Conservation (phyloP, 2,888 invertebrate species). For the Bombylius major region DNA sequence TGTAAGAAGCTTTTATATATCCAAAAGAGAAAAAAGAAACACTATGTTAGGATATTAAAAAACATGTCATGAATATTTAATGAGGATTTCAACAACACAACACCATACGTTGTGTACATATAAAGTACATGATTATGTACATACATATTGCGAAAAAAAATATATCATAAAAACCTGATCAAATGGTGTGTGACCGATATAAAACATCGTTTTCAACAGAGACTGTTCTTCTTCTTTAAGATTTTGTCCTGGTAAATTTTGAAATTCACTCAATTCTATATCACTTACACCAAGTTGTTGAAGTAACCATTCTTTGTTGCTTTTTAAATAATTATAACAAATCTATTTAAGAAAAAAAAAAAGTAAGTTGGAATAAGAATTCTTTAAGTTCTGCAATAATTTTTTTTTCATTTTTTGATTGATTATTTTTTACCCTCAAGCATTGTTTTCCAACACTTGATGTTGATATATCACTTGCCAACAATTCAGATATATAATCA, state of each 20-base stretch:
- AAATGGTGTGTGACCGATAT: constrained; percentile 59
- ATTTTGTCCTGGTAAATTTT: constrained; percentile 33
- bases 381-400: background rate
- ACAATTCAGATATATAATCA: constrained; percentile 39
- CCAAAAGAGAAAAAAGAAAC: background rate
- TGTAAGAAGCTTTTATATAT: constrained; percentile 29
- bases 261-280: constrained; percentile 26
- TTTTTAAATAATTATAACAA: constrained; percentile 54
- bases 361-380: too few species aligned
- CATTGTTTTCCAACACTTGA: constrained; percentile 45
- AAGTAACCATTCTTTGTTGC: constrained; percentile 55
- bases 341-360: constrained; percentile 37
- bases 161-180: constrained; percentile 48
- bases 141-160: too few species aligned
- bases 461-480: constrained; percentile 52
- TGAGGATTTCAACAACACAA: background rate
- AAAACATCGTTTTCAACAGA: constrained; percentile 65
- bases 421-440: constrained; percentile 32
- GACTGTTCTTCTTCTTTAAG: constrained; percentile 36
- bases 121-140: background rate
- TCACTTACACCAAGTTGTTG: constrained; percentile 42
- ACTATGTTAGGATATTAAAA: too few species aligned
- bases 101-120: background rate
- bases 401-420: background rate
- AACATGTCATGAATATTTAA: too few species aligned